Conservation (phyloP, 2,888 invertebrate species). For the Myopa testacea region DNA sequence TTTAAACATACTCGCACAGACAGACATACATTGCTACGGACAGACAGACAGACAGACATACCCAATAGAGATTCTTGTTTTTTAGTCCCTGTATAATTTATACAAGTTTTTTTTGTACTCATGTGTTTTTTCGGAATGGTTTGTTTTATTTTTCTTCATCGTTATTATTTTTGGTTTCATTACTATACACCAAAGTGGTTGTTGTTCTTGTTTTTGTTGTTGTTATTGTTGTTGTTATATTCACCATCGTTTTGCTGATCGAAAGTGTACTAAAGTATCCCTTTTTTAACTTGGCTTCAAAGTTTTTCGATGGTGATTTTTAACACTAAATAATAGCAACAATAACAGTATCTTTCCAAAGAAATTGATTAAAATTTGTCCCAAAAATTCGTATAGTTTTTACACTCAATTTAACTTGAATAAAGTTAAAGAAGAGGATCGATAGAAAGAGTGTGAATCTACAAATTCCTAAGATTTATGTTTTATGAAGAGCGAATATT, state of each 20-base stretch:
- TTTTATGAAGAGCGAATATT: no score
- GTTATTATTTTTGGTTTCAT: not conserved
- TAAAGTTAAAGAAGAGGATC: no score
- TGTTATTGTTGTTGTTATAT: not conserved
- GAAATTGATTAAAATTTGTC: no score
- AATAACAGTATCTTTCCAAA: no score
- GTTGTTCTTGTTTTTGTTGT: not conserved
- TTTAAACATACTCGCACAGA: not conserved
- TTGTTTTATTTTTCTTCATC: not conserved
- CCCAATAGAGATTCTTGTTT: constrained; percentile 11
- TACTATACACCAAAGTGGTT: not conserved
- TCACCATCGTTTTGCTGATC: not conserved
- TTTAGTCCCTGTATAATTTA: constrained; percentile 43
- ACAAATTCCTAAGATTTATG: no score
- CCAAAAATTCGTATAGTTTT: no score
- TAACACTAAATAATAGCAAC: no score
- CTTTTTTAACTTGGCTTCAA: no score
- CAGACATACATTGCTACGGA: constrained; percentile 5
- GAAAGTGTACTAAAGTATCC: not conserved
- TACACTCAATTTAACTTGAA: no score
- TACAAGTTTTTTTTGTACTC: constrained; percentile 39
- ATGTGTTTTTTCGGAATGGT: not conserved
- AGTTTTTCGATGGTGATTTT: no score
- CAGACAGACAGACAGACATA: constrained; percentile 20
- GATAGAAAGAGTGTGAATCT: no score